phyloP scores from a whole-genome alignment of 2,888 invertebrate genomes.

The Epinotia brunnichana region DNA sequence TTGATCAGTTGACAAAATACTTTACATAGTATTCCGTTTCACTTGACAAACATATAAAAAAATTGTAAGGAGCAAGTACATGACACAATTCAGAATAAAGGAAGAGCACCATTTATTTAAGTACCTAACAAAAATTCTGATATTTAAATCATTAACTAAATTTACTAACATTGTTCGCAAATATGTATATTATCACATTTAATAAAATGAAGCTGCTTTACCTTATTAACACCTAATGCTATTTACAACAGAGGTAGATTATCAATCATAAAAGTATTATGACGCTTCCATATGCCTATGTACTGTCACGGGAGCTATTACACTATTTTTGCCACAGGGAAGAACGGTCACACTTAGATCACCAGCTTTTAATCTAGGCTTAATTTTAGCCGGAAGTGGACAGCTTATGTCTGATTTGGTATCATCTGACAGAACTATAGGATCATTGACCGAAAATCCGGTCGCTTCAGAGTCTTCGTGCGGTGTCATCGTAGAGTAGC shows the following conservation, averaged over 20 bases:
- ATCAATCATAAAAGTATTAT: conserved; percentile 60
- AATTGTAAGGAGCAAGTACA: conserved; percentile 27
- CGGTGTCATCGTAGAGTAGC: conserved; percentile 97
- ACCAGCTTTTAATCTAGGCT: conserved; percentile 70
- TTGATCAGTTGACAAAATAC: background rate
- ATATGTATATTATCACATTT: conserved; percentile 50
- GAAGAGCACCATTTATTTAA: conserved; percentile 47
- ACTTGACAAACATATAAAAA: conserved; percentile 18
- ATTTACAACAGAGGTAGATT: conserved; percentile 66
- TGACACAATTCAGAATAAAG: conserved; percentile 4
- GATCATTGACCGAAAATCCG: conserved; percentile 88
- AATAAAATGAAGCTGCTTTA: conserved; percentile 39
- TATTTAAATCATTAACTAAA: conserved; percentile 40
- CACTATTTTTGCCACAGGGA: conserved; percentile 82
- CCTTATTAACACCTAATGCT: conserved; percentile 28
- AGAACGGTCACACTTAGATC: conserved; percentile 78
- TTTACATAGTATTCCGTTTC: conserved; percentile 2
- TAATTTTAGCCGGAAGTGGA: conserved; percentile 80
- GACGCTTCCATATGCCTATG: conserved; percentile 94
- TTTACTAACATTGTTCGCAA: conserved; percentile 47
- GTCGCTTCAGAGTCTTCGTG: conserved; percentile 95
- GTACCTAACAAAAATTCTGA: conserved; percentile 35
- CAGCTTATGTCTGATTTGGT: conserved; percentile 83
- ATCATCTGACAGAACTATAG: conserved; percentile 82
- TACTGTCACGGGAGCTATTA: conserved; percentile 94